Conservation (phyloP, 35 echinoderm and acorn worm species). For the Apostichopus californicus region DNA sequence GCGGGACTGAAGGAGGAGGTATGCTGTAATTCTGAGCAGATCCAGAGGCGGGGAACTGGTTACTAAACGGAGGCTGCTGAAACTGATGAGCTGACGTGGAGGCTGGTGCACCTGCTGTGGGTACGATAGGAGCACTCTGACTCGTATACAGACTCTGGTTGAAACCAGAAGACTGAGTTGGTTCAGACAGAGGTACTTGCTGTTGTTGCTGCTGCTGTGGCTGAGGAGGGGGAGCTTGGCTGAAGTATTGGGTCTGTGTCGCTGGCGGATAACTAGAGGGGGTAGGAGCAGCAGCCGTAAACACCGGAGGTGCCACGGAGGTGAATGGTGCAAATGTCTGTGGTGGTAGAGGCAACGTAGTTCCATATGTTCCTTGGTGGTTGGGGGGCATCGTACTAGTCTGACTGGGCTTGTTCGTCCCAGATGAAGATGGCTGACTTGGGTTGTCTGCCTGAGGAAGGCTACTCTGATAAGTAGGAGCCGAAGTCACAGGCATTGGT, state of each 20-base stretch:
- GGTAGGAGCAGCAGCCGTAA: conserved; percentile 42
- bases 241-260: conserved; percentile 47
- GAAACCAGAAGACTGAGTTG: conserved; percentile 4
- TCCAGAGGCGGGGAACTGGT: conserved; percentile 2
- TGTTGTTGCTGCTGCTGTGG: conserved; percentile 25
- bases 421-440: conserved; percentile 36
- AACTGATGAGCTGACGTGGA: neutral
- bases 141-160: neutral
- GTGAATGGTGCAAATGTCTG: conserved; percentile 27
- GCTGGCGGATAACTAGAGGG: conserved; percentile 56
- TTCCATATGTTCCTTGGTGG: conserved; percentile 38
- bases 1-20: conserved; percentile 4
- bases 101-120: neutral
- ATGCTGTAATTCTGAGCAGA: conserved; percentile 22
- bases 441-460: conserved; percentile 34
- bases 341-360: conserved; percentile 9
- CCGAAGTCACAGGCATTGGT: neutral
- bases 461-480: conserved; percentile 49
- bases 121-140: conserved; percentile 2
- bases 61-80: conserved; percentile 7
- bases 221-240: conserved; percentile 54
- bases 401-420: neutral
- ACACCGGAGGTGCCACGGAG: conserved; percentile 54
- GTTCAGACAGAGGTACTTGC: neutral
- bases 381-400: conserved; percentile 11